Base-by-base conservation (phyloP, 2,113 vertebrate genomes). In the Varanus salvator region DNA sequence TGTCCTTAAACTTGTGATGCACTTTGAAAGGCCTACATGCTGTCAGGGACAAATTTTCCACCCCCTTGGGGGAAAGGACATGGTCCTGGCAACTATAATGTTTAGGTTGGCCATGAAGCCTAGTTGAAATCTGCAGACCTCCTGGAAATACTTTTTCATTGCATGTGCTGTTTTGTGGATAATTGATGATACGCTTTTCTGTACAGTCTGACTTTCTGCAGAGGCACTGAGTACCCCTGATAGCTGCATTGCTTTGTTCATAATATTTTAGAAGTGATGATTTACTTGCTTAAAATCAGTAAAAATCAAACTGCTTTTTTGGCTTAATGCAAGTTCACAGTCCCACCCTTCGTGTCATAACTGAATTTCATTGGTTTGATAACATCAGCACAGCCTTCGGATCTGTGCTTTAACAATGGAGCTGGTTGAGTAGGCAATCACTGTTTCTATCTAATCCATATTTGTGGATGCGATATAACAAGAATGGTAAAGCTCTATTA, bases 71-170 rank as follows among this genome's bases (percentile, higher is more conserved):
- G 34, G 72, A 74, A 74, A 74, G 31, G 72, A 4, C 12, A 34
- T 7, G 17, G 17, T 74, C 72, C n/a, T 74, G n/a, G n/a, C 34
- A n/a, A n/a, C 71, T 1, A 17, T 15, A n/a, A 12, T n/a, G n/a
- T 5, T 34, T 74, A 15, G 57, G 12, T 12, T 74, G 31, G 71
- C 31, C 12, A 34, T 5, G 34, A 38, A 38, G 72, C 72, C 17
- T 34, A 34, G n/a, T 17, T 75, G n/a, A 34, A 75, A 34, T 75
- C 15, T 17, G n/a, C 38, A 34, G 34, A 38, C 57, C 4, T 29
- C 68, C 8, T 71, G 25, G 8, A n/a, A 71, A 31, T 80, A 6
- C 4, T 34, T 84, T 48, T 6, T 6, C 14, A 12, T 0, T 0
- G 66, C 23, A 25, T 77, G 38, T 19, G 44, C 2, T 77, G 75